Base-by-base conservation (phyloP, 2,888 invertebrate genomes). In the Podotricha telesiphe region DNA sequence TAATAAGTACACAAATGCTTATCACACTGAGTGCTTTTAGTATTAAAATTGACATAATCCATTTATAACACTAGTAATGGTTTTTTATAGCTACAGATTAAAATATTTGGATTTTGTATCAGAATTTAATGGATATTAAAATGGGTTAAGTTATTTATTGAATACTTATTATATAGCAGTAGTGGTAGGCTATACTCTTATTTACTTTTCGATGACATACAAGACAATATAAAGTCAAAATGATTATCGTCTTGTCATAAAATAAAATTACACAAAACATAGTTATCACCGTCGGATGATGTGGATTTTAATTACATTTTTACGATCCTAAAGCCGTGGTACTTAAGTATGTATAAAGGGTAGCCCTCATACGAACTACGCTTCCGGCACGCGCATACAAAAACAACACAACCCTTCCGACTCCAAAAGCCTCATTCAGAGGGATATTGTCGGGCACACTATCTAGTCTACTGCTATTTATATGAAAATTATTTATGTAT, bases 241-340 rank as follows among this genome's bases (percentile, higher is more conserved):
- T 53, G 53, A 55, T 47, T 28, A 4, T 28, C 28, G 28, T 59
- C 15, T 15, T 67, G 47, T 37, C 53, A 37, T 53, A 45, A 53
- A 61, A 67, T 47, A 67, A 34, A 53, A 19, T 28, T 51, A 53
- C 7, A 47, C 53, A 51, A 67, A 73, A 73, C 68, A 73, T 73
- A 68, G 73, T 73, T 71, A 72, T 72, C 72, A 71, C 71, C 64
- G 64, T 67, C 61, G 66, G 86, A 86, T 84, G 86, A 87, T 83
- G 85, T 86, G 86, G 87, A 88, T 90, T 91, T 91, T 91, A 90
- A 91, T 90, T 90, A 88, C 87, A 89, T 90, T 89, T 90, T 90
- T 90, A 88, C 86, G 87, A 88, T 88, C 88, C 85, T 84, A 84
- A 85, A 88, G 85, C 86, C 82, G 76, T 80, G 82, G 77, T 80